A percentile compares a stretch with the other conserved stretches of the same genome.
Evolutionary conservation across 1,140 invertebrate genomes (phyloP).

Genomic region (Drosophila sp.): DNA sequence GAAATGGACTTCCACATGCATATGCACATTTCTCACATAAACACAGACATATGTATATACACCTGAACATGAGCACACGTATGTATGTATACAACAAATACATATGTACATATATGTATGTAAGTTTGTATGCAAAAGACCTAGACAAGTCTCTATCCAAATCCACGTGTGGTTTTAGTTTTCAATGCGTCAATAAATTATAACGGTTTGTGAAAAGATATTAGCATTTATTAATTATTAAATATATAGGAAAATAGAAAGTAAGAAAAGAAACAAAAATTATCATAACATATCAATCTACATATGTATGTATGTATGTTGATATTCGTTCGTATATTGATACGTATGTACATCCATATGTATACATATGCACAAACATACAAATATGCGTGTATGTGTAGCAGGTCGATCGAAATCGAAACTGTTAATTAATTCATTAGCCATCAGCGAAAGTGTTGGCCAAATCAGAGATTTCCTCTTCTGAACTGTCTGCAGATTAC

Average conservation of each 20-base stretch:
- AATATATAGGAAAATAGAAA: slow-evolving; percentile 79
- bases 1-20: slow-evolving; percentile 16
- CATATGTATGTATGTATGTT: background rate
- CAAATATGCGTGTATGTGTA: background rate
- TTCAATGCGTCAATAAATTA: slow-evolving; percentile 79
- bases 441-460: slow-evolving; percentile 62
- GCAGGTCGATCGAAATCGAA: slow-evolving; percentile 33
- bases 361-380: too few relatives aligned
- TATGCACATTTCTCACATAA: background rate
- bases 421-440: slow-evolving; percentile 67
- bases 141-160: background rate
- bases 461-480: slow-evolving; percentile 6
- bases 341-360: too few relatives aligned
- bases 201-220: slow-evolving; percentile 80
- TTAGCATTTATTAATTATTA: slow-evolving; percentile 83
- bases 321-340: too few relatives aligned
- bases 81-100: slow-evolving; percentile 5
- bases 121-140: background rate
- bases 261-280: slow-evolving; percentile 56
- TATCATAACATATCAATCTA: slow-evolving; percentile 51
- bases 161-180: slow-evolving; percentile 30
- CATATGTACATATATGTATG: background rate
- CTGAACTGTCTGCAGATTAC: slow-evolving; percentile 1
- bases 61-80: slow-evolving; percentile 19
- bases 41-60: slow-evolving; percentile 15